Evolutionary conservation across 2,888 invertebrate species (phyloP), one percentile per base, ranked within the genome.

Genomic region (Phalera bucephala): DNA sequence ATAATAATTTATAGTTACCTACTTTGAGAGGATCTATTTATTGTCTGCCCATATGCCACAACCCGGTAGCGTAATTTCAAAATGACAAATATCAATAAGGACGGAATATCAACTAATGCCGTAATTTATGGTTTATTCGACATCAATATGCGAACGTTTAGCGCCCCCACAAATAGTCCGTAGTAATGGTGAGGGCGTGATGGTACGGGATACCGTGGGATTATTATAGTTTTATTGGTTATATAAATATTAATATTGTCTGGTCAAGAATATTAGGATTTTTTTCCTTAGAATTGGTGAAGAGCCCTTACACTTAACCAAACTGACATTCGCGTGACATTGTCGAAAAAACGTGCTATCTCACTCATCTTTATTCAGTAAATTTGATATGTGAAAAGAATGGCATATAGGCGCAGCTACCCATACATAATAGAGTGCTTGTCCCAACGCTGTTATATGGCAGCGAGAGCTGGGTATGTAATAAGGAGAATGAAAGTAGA

Each of bases 91-190:
- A 65, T 72, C 66, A 72, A 72, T 75, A 75, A 69, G 42, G 47
- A 57, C 46, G 33, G 49, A 61, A 65, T 70, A 70, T 60, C 60
- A 46, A 48, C 51, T 82, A 85, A 87, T 77, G 65, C 82, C 58
- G 44, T 81, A 69, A 87, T 85, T 84, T 84, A 87, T 86, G 63
- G 62, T 72, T 62, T 69, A 61, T 60, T 65, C 75, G 76, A 76
- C 78, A 68, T 50, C 52, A 70, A 72, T 74, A 73, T 64, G 66
- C 63, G 57, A 59, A 54, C 54, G 40, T 65, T 64, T 63, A 48
- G 57, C 50, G 40, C 26, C 61, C 71, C 64, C 51, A 52, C 47
- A 36, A 40, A 35, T 38, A 45, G 42, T 41, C 45, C 39, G 26
- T 30, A 35, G 27, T 65, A 75, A 80, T 72, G 60, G 61, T 44